Base-by-base conservation (phyloP, 1,140 invertebrate species). In the Lerema accius region DNA sequence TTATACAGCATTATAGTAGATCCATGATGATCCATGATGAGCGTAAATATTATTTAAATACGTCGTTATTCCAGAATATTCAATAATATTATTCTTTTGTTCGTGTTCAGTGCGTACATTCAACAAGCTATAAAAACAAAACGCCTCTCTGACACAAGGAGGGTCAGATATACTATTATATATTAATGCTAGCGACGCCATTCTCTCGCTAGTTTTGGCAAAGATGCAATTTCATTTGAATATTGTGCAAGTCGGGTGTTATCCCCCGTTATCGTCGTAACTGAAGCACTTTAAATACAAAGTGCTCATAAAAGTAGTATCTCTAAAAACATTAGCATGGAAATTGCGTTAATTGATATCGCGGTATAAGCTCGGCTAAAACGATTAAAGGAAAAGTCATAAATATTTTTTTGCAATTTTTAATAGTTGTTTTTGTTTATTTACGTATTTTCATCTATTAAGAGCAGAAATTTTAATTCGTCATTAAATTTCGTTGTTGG, bases 151-250 rank as follows among this genome's bases (percentile, higher is more conserved):
- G 70, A 75, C 74, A 74, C 66, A 71, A 74, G 69, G 69, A 84
- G 87, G 86, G 84, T 83, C 86, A 80, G 73, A 80, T 78, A 80
- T 79, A 69, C 77, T 82, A 86, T 88, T 88, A 82, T 84, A 83
- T 89, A 89, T 89, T 90, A 89, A 89, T 88, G 86, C 80, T 76
- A 82, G 76, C 78, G 79, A 81, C 79, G 82, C 86, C 71, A 81
- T 90, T 85, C 77, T 78, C 79, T 55, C 80, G 83, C 80, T 86
- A 89, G 87, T 90, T 90, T 90, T 89, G 87, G 87, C 87, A 89
- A 90, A 90, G 87, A 89, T 90, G 84, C 86, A 90, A 90, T 90
- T 89, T 87, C 84, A 90, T 90, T 90, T 90, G 87, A 90, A 90
- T 90, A 90, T 85, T 84, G 83, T 87, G 84, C 86, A 89, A 85